Conservation (phyloP, 2,113 vertebrate species). For the Serinus canaria region DNA sequence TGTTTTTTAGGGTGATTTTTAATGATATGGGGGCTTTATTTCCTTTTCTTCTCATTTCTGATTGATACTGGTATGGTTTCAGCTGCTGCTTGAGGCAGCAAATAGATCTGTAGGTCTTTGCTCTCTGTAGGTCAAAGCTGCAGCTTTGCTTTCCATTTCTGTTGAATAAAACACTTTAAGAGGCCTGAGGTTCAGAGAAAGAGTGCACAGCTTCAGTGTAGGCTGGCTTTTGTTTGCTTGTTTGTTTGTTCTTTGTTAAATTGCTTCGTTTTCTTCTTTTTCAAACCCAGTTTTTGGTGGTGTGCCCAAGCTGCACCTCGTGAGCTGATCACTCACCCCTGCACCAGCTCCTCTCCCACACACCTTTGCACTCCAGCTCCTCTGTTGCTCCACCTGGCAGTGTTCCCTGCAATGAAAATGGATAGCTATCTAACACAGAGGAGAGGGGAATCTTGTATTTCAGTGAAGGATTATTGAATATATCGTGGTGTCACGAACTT, state of each 20-base stretch:
- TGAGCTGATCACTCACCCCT: background rate
- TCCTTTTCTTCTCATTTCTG: background rate
- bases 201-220: fast-evolving
- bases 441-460: background rate
- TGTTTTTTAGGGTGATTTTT: background rate
- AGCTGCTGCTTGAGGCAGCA: background rate
- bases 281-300: background rate
- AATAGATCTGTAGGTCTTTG: background rate
- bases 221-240: background rate
- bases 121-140: background rate
- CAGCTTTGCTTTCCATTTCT: background rate
- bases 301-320: background rate
- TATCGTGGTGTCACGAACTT: background rate
- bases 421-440: background rate
- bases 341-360: background rate
- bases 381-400: background rate
- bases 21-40: background rate
- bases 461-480: background rate
- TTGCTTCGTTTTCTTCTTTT: background rate
- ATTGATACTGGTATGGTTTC: background rate
- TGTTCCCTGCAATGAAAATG: background rate
- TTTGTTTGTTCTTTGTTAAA: background rate
- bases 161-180: background rate
- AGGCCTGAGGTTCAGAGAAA: background rate
- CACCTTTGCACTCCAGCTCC: background rate